phyloP scores from a whole-genome alignment of 2,797 vertebrate species.

The Melanitta fusca region DNA sequence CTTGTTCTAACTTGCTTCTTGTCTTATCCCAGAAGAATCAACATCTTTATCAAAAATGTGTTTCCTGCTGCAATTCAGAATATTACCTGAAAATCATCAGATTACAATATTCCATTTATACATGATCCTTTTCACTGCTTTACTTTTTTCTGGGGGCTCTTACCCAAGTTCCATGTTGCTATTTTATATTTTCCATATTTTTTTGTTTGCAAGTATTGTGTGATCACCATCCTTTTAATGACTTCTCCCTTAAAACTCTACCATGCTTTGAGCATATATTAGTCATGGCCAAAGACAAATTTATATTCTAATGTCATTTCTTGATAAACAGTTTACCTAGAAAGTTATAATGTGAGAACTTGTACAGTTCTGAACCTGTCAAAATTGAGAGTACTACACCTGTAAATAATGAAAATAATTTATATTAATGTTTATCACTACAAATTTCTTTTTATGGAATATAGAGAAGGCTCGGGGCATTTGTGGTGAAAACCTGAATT shows the following conservation, averaged over 20 bases:
- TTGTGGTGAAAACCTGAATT: not conserved
- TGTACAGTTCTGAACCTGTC: not conserved
- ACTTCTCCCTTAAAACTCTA: not conserved
- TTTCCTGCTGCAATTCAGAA: not conserved
- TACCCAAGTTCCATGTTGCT: fast-evolving
- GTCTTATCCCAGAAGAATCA: not conserved
- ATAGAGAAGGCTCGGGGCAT: not conserved
- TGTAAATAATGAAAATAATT: not conserved
- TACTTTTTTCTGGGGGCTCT: not conserved
- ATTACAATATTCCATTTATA: not conserved
- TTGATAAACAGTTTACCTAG: not conserved
- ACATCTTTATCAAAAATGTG: not conserved
- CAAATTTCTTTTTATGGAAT: not conserved
- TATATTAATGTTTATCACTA: not conserved
- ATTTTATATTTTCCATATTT: not conserved
- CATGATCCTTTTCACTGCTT: not conserved
- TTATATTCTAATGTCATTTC: not conserved
- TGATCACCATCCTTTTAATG: not conserved
- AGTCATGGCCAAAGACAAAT: not conserved
- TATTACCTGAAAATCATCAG: not conserved
- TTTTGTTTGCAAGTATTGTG: not conserved
- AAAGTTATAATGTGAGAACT: not conserved
- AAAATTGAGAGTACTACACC: not conserved
- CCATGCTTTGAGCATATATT: not conserved
- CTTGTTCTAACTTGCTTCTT: not conserved